phyloP scores from a whole-genome alignment of 2,888 invertebrate genomes.

The Cetonia aurata region DNA sequence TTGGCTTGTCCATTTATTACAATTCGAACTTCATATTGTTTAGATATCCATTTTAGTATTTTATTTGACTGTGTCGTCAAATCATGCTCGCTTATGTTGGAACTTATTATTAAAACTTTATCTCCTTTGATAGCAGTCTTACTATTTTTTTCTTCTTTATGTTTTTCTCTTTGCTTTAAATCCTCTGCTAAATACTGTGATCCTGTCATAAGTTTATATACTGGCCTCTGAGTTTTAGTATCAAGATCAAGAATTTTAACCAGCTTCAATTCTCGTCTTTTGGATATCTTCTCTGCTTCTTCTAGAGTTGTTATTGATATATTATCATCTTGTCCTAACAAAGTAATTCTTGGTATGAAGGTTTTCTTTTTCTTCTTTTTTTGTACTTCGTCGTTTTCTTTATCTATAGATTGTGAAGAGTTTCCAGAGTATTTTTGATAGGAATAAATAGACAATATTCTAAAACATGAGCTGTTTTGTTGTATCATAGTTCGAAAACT shows the following conservation, averaged over 20 bases:
- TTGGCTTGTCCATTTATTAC: conserved; percentile 69
- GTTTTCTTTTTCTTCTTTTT: conserved; percentile 57
- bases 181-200: conserved; percentile 76
- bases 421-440: conserved; percentile 1
- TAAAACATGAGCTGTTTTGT: conserved; percentile 2
- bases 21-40: conserved; percentile 75
- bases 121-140: conserved; percentile 70
- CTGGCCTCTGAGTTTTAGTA: conserved; percentile 75
- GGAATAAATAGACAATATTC: not conserved
- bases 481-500: not conserved
- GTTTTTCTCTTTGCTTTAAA: conserved; percentile 69
- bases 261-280: conserved; percentile 76
- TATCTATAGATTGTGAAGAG: not conserved
- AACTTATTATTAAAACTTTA: conserved; percentile 74
- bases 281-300: conserved; percentile 78
- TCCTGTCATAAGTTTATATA: conserved; percentile 78
- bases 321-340: conserved; percentile 71
- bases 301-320: conserved; percentile 74
- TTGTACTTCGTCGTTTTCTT: conserved; percentile 25
- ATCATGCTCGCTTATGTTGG: conserved; percentile 76
- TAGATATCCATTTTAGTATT: conserved; percentile 76
- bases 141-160: conserved; percentile 65
- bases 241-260: conserved; percentile 78
- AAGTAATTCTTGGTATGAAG: conserved; percentile 74
- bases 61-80: conserved; percentile 74